Conservation (phyloP, 2,797 vertebrate species). For the Crax fasciolata region DNA sequence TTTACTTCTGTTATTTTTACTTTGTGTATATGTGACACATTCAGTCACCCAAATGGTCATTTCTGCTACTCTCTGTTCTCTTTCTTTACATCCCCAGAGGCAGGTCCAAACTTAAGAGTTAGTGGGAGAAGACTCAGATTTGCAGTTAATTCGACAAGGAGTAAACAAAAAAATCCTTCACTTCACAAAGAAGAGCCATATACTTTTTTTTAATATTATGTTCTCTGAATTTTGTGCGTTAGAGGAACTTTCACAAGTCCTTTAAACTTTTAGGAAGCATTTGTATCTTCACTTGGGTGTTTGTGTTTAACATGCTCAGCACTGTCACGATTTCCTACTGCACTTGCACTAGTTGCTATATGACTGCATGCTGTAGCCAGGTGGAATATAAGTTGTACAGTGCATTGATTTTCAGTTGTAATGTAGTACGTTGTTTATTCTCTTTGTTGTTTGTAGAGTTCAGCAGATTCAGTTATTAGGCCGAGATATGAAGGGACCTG, state of each 20-base stretch:
- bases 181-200: neutral
- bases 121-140: rapidly evolving
- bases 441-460: constrained; percentile 83
- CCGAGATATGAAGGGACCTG: constrained; percentile 98
- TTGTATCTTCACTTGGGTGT: neutral
- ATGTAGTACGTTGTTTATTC: neutral
- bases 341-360: rapidly evolving
- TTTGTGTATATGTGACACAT: too few species aligned
- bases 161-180: neutral
- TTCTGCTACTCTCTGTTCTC: neutral
- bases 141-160: neutral
- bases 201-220: neutral
- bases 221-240: neutral
- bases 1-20: neutral
- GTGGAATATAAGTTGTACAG: neutral
- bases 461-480: constrained; percentile 98
- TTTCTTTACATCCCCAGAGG: neutral
- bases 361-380: neutral
- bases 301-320: neutral
- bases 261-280: neutral
- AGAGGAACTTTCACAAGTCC: neutral
- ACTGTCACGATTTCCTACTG: neutral
- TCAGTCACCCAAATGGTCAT: neutral
- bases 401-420: neutral
- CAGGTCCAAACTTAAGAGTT: neutral